Evolutionary conservation across 1,140 invertebrate genomes (phyloP), one percentile per base, ranked within the genome.

Genomic region (Gonioctena quinquepunctata): DNA sequence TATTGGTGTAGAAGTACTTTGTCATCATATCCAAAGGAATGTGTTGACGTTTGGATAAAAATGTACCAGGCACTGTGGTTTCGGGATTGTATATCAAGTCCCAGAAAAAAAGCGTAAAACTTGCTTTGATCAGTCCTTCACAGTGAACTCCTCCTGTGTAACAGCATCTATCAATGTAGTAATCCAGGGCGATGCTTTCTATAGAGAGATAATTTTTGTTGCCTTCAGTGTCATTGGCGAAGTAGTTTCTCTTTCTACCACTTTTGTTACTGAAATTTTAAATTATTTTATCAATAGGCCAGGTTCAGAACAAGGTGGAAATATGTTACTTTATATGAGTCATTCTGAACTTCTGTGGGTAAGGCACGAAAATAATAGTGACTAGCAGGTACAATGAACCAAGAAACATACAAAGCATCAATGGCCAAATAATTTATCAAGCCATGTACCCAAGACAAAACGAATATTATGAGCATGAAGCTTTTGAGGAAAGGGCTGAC

Each of bases 61-160:
- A 82, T 8, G 72, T 76, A 11, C 68, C 69, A 21, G 70, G 69
- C 2, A 81, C 65, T 18, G 56, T 25, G 27, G 50, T 64, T 26
- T 74, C 59, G 63, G 42, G 65, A 26, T 59, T 69, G 49, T 79
- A 82, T 60, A 80, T 80, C 5, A 80, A 77, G 22, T 82, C 79
- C 78, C 78, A 80, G 70, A 82, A 80, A 48, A 79, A 73, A 27
- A 81, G 48, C 50, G 56, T 73, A 63, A 80, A 77, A 6, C 76
- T 25, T 5, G 65, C 70, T 21, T 27, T 52, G 6, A 80, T 50
- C 16, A 80, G 25, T 18, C 75, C 76, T 70, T 82, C 79, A 68
- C 78, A 80, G 61, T 80, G 78, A 25, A 70, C 63, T 7, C 77
- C 78, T 52, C 64, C 42, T 19, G 73, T 71, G 69, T 67, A 80